These are phyloP conservation scores for Endomychus coccineus DNA, from an alignment of 2,888 invertebrate species.

Conservation along the genomic window DNA sequence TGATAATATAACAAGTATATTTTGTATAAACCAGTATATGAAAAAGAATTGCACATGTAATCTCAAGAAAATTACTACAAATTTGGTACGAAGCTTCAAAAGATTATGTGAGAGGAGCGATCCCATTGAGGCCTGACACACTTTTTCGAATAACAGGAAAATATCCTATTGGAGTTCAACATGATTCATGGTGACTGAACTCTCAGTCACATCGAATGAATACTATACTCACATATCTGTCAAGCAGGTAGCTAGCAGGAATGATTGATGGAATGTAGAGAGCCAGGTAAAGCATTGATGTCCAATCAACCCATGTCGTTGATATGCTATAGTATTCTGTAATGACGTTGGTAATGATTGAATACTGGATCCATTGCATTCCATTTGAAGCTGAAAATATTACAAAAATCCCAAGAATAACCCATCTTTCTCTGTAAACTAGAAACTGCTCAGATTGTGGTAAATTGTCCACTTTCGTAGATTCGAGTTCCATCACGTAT, in stretches of 20 bases:
- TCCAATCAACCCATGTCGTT: conserved; percentile 82
- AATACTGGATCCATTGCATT: conserved; percentile 96
- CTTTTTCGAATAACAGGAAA: no score
- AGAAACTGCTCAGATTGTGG: conserved; percentile 48
- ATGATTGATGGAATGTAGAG: conserved; percentile 95
- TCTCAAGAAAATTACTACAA: no score
- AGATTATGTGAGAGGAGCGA: no score
- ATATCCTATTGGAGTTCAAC: no score
- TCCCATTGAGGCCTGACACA: no score
- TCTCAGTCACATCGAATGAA: no score
- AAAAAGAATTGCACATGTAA: no score
- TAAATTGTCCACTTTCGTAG: conserved; percentile 20
- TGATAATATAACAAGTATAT: no score
- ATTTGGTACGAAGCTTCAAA: no score
- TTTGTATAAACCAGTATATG: no score
- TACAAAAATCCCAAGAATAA: conserved; percentile 79
- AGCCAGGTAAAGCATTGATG: conserved; percentile 97
- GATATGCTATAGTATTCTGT: conserved; percentile 69
- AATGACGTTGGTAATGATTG: conserved; percentile 83
- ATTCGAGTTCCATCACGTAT: conserved; percentile 9
- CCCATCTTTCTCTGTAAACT: conserved; percentile 74
- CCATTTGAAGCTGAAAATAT: conserved; percentile 85
- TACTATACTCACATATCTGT: conserved; percentile 86
- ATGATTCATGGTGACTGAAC: no score
- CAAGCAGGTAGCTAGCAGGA: conserved; percentile 93